Percentiles rank a stretch among this genome's conserved stretches.
These are phyloP conservation scores for Phodopus roborovskii DNA, from an alignment of 2,113 vertebrate species.

Conservation along the genomic window DNA sequence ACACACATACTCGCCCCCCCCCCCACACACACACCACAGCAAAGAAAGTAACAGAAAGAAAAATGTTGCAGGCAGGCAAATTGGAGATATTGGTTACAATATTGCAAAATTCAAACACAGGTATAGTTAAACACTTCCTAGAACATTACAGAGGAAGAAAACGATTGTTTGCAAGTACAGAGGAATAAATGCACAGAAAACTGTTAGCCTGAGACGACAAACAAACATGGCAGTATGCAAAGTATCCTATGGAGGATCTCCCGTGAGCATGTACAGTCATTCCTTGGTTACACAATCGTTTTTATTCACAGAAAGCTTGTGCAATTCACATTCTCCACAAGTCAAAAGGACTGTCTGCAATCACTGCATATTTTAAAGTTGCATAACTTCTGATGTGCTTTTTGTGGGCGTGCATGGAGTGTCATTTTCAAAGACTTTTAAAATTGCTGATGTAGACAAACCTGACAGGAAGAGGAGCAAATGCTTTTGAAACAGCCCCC, in stretches of 20 bases:
- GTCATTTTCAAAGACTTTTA: not conserved
- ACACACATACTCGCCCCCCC: not conserved
- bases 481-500: not conserved
- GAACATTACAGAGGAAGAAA: not conserved
- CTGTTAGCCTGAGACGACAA: not conserved
- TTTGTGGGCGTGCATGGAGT: not conserved
- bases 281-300: not conserved
- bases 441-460: not conserved
- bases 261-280: not conserved
- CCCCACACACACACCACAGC: not conserved
- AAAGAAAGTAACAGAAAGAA: not conserved
- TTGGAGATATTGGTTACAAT: not conserved
- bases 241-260: not conserved
- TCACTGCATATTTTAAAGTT: constrained; percentile 48
- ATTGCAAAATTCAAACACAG: not conserved
- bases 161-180: not conserved
- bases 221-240: not conserved
- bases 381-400: constrained; percentile 18
- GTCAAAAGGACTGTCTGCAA: not conserved
- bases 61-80: not conserved
- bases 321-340: constrained; percentile 42
- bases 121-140: not conserved
- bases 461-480: not conserved
- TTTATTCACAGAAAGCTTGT: constrained; percentile 35
- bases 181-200: not conserved